Conservation (phyloP, 2,888 invertebrate species). For the Leptinotarsa peninsularis region DNA sequence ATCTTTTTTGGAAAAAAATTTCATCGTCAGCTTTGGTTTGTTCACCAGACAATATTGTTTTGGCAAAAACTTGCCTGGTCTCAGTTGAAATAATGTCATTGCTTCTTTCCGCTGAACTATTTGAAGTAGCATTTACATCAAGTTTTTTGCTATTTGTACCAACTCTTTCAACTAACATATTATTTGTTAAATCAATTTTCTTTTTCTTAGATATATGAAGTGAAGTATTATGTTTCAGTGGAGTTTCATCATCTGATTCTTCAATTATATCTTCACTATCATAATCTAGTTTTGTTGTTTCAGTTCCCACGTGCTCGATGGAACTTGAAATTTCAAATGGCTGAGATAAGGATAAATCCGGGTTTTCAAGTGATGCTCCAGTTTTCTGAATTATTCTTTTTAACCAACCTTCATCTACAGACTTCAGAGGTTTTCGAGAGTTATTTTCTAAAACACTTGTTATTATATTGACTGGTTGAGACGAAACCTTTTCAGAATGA, state of each 20-base stretch:
- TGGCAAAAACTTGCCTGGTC: neutral
- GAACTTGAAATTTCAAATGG: neutral
- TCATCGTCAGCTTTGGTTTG: neutral
- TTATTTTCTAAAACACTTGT: conserved; percentile 55
- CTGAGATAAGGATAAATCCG: conserved; percentile 30
- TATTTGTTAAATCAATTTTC: conserved; percentile 31
- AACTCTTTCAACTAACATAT: neutral
- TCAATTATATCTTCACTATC: conserved; percentile 78
- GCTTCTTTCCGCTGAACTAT: neutral
- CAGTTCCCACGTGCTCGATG: conserved; percentile 22
- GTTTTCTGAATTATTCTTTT: conserved; percentile 64
- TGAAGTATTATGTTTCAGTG: conserved; percentile 30
- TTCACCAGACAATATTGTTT: neutral
- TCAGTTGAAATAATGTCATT: neutral
- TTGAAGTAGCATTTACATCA: neutral
- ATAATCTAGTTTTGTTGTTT: conserved; percentile 57
- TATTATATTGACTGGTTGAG: conserved; percentile 58
- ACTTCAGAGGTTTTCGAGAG: conserved; percentile 56
- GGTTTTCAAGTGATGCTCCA: conserved; percentile 44
- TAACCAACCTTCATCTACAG: conserved; percentile 73
- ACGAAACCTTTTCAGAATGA: conserved; percentile 36
- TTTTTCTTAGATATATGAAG: conserved; percentile 58
- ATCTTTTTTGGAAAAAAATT: neutral
- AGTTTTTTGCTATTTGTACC: neutral
- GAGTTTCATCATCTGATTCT: conserved; percentile 62